These are phyloP conservation scores for Drosophila triauraria DNA, from an alignment of 1,140 invertebrate genomes.

Conservation along the genomic window DNA sequence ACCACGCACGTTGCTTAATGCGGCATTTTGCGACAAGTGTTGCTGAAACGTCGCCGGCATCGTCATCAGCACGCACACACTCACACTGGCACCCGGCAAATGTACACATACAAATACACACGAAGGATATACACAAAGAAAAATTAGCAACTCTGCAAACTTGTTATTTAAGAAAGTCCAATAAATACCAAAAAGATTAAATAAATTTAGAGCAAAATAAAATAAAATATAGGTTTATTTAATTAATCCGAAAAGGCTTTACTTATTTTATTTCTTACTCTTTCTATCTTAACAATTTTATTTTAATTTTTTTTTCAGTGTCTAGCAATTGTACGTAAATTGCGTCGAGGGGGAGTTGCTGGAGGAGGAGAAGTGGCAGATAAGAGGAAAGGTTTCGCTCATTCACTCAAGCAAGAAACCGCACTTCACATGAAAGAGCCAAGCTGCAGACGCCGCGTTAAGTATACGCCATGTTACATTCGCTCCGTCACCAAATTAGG, in stretches of 20 bases:
- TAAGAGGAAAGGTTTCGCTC: conserved; percentile 66
- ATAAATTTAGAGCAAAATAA: no score
- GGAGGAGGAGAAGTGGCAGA: conserved; percentile 27
- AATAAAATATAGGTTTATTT: no score
- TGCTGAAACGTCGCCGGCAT: conserved; percentile 75
- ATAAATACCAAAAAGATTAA: no score
- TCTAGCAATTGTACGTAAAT: conserved; percentile 75
- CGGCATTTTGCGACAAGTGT: conserved; percentile 82
- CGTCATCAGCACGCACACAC: conserved; percentile 67
- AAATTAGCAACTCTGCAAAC: neutral
- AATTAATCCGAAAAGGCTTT: no score
- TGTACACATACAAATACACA: conserved; percentile 10
- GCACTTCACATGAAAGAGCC: conserved; percentile 75
- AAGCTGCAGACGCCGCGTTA: conserved; percentile 69
- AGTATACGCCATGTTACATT: conserved; percentile 77
- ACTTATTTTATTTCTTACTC: no score
- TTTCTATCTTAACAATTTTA: no score
- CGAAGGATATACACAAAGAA: neutral
- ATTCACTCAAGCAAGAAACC: conserved; percentile 78
- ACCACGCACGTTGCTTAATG: conserved; percentile 79
- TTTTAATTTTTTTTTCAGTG: neutral
- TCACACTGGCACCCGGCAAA: conserved; percentile 20
- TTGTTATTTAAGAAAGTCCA: neutral
- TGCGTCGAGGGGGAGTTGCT: conserved; percentile 32
- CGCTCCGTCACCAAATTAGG: conserved; percentile 75